A percentile compares a stretch with the other conserved stretches of the same genome.
phyloP scores from a whole-genome alignment of 2,888 invertebrate genomes.

The Drosophila anceps region DNA sequence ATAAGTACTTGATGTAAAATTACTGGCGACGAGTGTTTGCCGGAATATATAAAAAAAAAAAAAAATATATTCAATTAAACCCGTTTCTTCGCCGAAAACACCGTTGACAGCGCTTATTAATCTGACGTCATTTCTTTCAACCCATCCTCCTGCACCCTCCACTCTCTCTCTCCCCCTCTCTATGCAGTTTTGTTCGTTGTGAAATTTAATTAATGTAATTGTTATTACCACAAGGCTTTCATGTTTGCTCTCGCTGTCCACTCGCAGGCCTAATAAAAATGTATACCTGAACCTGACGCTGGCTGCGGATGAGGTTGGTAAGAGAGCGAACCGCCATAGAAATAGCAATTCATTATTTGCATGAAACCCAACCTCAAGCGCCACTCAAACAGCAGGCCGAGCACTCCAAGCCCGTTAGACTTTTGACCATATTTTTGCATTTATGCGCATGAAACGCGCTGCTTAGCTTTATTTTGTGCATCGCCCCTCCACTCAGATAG shows the following conservation, averaged over 20 bases:
- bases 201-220: slow-evolving; percentile 77
- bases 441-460: slow-evolving; percentile 27
- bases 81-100: slow-evolving; percentile 60
- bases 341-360: slow-evolving; percentile 61
- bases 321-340: slow-evolving; percentile 37
- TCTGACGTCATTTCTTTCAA: slow-evolving; percentile 61
- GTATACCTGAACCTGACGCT: slow-evolving; percentile 23
- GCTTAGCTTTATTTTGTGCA: slow-evolving; percentile 24
- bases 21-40: slow-evolving; percentile 51
- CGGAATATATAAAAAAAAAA: slow-evolving; percentile 72
- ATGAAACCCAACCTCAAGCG: slow-evolving; percentile 55
- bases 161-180: background rate
- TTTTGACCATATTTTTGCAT: slow-evolving; percentile 46
- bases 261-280: slow-evolving; percentile 51
- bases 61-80: slow-evolving; percentile 80
- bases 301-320: background rate
- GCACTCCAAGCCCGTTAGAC: slow-evolving; percentile 32
- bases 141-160: background rate
- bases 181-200: slow-evolving; percentile 39
- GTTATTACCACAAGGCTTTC: slow-evolving; percentile 61
- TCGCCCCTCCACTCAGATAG: background rate
- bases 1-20: slow-evolving; percentile 79
- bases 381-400: slow-evolving; percentile 42
- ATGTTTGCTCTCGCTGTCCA: slow-evolving; percentile 22
- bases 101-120: slow-evolving; percentile 76